Evolutionary conservation across 2,113 vertebrate species (phyloP).

Genomic region (Catharus bicknelli): DNA sequence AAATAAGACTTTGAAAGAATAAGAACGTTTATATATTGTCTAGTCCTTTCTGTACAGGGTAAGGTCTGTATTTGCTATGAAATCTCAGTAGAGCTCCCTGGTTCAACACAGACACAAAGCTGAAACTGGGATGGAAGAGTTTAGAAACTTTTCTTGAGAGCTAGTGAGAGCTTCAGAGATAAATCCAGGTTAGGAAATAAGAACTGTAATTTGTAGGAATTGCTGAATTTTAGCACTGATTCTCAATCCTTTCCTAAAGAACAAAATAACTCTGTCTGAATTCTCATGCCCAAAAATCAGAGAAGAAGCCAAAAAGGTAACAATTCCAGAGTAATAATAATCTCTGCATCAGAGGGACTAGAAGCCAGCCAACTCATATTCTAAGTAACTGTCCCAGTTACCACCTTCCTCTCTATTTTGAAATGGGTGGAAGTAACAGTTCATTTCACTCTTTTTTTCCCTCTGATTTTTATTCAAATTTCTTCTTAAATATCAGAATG

Average conservation of each 20-base stretch:
- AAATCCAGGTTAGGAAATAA: neutral
- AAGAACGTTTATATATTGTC: conserved; percentile 18
- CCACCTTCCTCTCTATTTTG: neutral
- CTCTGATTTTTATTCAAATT: neutral
- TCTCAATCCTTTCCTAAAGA: neutral
- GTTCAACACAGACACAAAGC: neutral
- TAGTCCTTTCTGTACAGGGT: neutral
- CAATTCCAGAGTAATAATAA: neutral
- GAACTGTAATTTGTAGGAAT: neutral
- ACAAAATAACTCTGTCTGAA: neutral
- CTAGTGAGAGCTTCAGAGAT: neutral
- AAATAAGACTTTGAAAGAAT: conserved; percentile 18
- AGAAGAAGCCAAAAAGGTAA: neutral
- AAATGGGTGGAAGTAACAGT: neutral
- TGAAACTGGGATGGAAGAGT: neutral
- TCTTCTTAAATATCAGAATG: neutral
- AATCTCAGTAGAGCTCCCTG: neutral
- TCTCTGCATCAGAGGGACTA: neutral
- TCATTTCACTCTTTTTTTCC: neutral
- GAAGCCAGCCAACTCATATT: neutral
- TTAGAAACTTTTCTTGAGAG: neutral
- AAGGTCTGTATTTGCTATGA: neutral
- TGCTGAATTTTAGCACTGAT: neutral
- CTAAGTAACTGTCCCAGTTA: neutral
- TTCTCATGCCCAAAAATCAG: neutral